Percentiles rank a stretch among this genome's conserved stretches.
Evolutionary conservation across 2,113 vertebrate species (phyloP).

Genomic region (Engraulis encrasicolus): DNA sequence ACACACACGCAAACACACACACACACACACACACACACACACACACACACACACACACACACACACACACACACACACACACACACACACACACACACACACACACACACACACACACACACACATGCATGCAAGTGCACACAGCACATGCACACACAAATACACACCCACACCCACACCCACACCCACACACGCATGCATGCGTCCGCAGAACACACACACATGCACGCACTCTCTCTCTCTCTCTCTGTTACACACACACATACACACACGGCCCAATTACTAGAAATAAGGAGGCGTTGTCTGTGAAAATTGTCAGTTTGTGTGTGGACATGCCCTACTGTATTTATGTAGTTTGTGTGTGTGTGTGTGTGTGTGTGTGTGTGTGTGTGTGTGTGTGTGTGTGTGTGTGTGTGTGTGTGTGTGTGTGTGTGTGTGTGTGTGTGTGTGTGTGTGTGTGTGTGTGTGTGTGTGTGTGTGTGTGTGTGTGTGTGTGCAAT

Average conservation of each 20-base stretch:
- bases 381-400: no score
- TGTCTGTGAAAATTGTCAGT: neutral
- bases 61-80: slow-evolving; percentile 25
- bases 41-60: neutral
- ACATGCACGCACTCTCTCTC: neutral
- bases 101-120: neutral
- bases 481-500: neutral
- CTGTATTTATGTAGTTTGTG: neutral
- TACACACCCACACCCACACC: neutral
- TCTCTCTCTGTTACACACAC: no score
- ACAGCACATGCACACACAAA: neutral
- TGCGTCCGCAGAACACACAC: slow-evolving; percentile 17
- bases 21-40: neutral
- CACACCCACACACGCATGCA: neutral
- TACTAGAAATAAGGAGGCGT: neutral
- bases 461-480: neutral
- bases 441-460: neutral
- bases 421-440: neutral
- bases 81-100: neutral
- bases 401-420: neutral
- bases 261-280: neutral
- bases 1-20: neutral
- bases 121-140: no score
- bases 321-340: neutral
- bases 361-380: neutral